phyloP scores from a whole-genome alignment of 2,888 invertebrate species.

The Sesia bembeciformis region DNA sequence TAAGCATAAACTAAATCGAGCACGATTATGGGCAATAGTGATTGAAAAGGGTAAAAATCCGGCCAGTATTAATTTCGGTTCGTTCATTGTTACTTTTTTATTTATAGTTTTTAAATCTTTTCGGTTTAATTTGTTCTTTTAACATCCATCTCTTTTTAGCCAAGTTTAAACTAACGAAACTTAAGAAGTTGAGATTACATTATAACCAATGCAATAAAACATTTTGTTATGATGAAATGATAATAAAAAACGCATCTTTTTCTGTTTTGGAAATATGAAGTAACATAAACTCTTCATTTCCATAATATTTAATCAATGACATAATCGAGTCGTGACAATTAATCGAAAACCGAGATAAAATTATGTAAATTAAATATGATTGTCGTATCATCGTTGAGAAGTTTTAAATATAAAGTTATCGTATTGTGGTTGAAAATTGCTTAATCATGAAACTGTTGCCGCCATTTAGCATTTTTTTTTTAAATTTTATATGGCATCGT shows the following conservation, averaged over 20 bases:
- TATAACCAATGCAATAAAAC: too few species aligned
- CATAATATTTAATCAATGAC: too few species aligned
- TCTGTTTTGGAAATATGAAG: too few species aligned
- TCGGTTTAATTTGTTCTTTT: too few species aligned
- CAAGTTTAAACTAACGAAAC: too few species aligned
- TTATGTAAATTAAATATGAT: not conserved
- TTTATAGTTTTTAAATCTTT: not conserved
- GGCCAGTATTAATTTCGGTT: slow-evolving; percentile 40
- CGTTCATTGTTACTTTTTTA: not conserved
- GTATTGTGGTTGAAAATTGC: slow-evolving; percentile 3
- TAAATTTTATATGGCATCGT: slow-evolving; percentile 4
- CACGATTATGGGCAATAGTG: slow-evolving; percentile 69
- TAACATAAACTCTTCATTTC: too few species aligned
- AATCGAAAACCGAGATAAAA: not conserved
- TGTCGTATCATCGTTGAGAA: too few species aligned
- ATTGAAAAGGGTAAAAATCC: slow-evolving; percentile 63
- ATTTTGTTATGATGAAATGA: too few species aligned
- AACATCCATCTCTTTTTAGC: too few species aligned
- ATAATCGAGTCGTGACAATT: not conserved
- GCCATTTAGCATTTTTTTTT: not conserved
- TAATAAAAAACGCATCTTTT: too few species aligned
- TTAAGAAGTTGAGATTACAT: too few species aligned
- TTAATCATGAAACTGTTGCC: slow-evolving; percentile 1
- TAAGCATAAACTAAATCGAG: slow-evolving; percentile 52
- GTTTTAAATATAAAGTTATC: not conserved